Base-by-base conservation (phyloP, 2,888 invertebrate species). In the Drosophila kuntzei region DNA sequence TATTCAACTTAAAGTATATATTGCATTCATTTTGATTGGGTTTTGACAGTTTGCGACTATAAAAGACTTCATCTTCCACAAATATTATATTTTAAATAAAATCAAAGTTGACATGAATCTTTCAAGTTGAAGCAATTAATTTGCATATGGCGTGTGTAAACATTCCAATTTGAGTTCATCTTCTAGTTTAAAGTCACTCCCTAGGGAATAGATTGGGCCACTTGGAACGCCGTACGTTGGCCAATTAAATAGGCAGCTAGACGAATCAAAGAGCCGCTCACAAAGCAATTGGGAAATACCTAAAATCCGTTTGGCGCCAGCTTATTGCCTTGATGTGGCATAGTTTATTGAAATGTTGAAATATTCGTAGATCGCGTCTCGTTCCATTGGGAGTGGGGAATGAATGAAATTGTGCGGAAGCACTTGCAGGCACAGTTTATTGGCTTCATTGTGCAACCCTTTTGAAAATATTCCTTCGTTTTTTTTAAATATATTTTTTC, bases 361-460 rank as follows among this genome's bases (percentile, higher is more conserved):
- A 47, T 22, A 39, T 18, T 49, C 34, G 53, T 41, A 29, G 53
- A 43, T 54, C 53, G 53, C 53, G 29, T 8, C 49, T 32, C 34
- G 14, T 44, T 39, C n/a, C 16, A 53, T 25, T 37, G 68, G 41
- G 29, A 9, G 5, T 4, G 37, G 27, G 16, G 37, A 14, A 39
- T 51, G 68, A 82, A 85, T 83, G 89, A 85, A 85, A 85, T 85
- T 85, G 85, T 87, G 85, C 85, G 85, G 85, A 85, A 85, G 85
- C 85, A 85, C 87, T 88, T 83, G 87, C 81, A 71, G 87, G 68
- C 88, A 29, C 20, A 79, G 84, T 80, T 88, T 88, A 85, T 85
- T 85, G 89, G 84, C 84, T 86, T 85, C 79, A 80, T 88, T 86
- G 83, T 76, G 55, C 70, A 88, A 76, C 85, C 85, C 82, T 87